Percentiles rank a stretch among this genome's conserved stretches.
Evolutionary conservation across 2,113 vertebrate genomes (phyloP).

Genomic region (human (Homo sapiens)): DNA sequence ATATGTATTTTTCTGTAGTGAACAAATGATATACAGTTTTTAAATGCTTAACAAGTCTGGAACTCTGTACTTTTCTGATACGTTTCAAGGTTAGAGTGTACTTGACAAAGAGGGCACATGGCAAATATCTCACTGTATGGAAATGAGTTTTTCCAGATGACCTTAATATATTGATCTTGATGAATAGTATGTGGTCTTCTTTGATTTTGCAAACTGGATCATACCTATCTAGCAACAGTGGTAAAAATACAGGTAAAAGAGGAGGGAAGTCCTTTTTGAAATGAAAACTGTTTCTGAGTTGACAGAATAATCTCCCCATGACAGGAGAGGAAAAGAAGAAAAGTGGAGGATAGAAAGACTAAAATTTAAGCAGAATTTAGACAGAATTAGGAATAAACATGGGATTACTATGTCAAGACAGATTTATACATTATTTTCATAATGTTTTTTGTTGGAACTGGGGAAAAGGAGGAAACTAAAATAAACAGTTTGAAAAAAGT

Average conservation of each 20-base stretch:
- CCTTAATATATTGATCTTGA: constrained; percentile 19
- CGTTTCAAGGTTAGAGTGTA: not conserved
- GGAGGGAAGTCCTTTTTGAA: not conserved
- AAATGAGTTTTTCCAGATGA: not conserved
- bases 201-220: constrained; percentile 18
- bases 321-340: not conserved
- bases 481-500: not conserved
- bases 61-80: constrained; percentile 16
- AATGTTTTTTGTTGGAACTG: constrained; percentile 11
- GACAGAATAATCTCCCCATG: constrained; percentile 6
- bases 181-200: not conserved
- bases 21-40: not conserved
- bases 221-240: not conserved
- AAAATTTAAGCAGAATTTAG: constrained; percentile 9
- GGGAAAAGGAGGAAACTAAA: constrained; percentile 9
- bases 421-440: not conserved
- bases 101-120: not conserved
- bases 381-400: not conserved
- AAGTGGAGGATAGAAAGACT: not conserved
- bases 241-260: not conserved
- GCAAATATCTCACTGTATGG: constrained; percentile 6
- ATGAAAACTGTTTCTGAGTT: constrained; percentile 5
- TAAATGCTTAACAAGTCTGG: not conserved
- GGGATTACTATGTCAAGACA: not conserved
- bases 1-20: not conserved